A percentile compares a stretch with the other conserved stretches of the same genome.
These are phyloP conservation scores for Morbakka virulenta DNA, from an alignment of 30 jellyfish, hydroid and myxozoan genomes.

Conservation along the genomic window DNA sequence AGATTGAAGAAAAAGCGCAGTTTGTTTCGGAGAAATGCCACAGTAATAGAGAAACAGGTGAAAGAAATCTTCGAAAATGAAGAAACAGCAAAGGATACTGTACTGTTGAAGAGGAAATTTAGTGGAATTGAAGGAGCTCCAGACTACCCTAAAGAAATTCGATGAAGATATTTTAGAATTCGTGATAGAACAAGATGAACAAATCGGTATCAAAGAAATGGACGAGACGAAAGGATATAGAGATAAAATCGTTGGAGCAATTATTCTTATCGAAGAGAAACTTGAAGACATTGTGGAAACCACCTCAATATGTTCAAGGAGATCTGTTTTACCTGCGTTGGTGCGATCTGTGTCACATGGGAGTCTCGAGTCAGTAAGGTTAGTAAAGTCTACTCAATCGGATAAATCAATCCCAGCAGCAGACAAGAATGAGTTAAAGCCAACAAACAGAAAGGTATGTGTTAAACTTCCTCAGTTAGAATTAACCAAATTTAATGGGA, in stretches of 20 bases:
- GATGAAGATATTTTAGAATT: neutral
- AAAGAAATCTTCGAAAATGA: neutral
- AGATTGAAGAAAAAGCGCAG: neutral
- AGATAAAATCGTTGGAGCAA: neutral
- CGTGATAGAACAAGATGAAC: no score
- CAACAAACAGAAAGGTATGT: neutral
- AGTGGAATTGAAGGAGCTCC: neutral
- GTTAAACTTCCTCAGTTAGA: constrained; percentile 40
- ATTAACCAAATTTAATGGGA: constrained; percentile 10
- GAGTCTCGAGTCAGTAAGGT: neutral
- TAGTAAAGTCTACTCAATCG: neutral
- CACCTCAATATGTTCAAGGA: no score
- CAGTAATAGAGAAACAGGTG: neutral
- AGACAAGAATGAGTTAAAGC: no score
- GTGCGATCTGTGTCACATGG: neutral
- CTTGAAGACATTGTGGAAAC: neutral
- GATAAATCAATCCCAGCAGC: neutral
- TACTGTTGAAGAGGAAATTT: neutral
- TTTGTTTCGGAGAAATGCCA: neutral
- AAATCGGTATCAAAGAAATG: neutral
- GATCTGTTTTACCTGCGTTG: neutral
- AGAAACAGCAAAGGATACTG: neutral
- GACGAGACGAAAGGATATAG: neutral
- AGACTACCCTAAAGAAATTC: no score
- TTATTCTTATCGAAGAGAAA: neutral